phyloP scores from a whole-genome alignment of 2,113 vertebrate species.

The Charadrius vociferus region DNA sequence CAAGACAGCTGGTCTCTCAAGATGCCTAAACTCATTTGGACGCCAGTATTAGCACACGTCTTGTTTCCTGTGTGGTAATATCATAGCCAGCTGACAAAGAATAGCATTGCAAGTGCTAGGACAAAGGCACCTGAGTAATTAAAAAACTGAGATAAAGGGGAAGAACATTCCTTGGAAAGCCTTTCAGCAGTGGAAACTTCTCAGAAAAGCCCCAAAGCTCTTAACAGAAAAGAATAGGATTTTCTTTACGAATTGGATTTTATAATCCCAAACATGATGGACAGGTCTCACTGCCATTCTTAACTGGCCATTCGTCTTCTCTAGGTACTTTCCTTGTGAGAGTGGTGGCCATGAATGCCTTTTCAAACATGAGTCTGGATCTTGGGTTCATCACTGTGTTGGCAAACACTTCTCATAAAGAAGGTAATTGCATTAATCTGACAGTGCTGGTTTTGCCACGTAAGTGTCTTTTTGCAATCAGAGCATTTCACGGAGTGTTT shows the following conservation, averaged over 20 bases:
- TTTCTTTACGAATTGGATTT: not conserved
- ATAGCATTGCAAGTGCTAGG: not conserved
- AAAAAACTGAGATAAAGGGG: not conserved
- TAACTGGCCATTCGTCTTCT: not conserved
- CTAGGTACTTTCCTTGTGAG: slow-evolving; percentile 81
- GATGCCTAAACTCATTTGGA: not conserved
- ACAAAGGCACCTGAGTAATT: not conserved
- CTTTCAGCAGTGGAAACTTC: not conserved
- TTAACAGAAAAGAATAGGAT: not conserved
- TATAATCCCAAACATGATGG: not conserved
- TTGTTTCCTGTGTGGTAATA: not conserved
- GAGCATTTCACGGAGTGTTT: not conserved
- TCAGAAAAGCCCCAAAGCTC: not conserved
- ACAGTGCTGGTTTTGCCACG: not conserved
- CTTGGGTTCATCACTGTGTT: slow-evolving; percentile 78
- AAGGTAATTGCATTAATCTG: slow-evolving; percentile 27
- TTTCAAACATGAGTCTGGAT: slow-evolving; percentile 80
- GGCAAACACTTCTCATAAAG: slow-evolving; percentile 45
- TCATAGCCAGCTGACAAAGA: not conserved
- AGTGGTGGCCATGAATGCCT: slow-evolving; percentile 77
- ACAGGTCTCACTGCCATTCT: not conserved
- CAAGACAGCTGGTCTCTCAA: not conserved
- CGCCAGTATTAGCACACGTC: not conserved
- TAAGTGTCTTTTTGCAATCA: not conserved
- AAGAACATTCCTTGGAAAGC: not conserved